Evolutionary conservation across 2,888 invertebrate species (phyloP).

Genomic region (Itoplectis maculator): DNA sequence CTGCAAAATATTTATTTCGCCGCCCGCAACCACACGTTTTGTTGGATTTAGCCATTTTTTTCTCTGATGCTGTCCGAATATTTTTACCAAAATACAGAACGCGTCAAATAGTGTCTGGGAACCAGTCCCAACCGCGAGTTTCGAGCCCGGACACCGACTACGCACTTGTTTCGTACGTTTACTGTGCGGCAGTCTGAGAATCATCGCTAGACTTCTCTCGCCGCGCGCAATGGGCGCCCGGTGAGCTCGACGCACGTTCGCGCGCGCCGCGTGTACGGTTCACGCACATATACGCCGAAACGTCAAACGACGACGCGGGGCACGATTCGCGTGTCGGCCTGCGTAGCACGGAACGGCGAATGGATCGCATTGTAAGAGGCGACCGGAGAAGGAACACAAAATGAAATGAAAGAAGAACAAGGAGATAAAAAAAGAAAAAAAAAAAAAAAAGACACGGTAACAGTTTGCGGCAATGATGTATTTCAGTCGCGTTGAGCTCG

Average conservation of each 20-base stretch:
- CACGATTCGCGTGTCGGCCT: constrained; percentile 49
- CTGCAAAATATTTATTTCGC: too few relatives aligned
- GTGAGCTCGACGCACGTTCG: not conserved
- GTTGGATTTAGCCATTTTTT: too few relatives aligned
- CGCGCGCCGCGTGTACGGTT: constrained; percentile 47
- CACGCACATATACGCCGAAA: constrained; percentile 53
- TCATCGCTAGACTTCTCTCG: not conserved
- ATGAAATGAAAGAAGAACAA: not conserved
- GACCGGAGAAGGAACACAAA: constrained; percentile 1
- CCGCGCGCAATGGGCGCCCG: not conserved
- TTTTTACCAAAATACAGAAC: too few relatives aligned
- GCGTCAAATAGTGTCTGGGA: too few relatives aligned
- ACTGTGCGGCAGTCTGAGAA: constrained; percentile 8
- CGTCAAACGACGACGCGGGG: constrained; percentile 33
- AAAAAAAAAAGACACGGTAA: constrained; percentile 15
- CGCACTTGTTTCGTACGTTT: not conserved
- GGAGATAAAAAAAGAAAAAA: not conserved
- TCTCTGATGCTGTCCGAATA: too few relatives aligned
- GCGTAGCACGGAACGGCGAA: constrained; percentile 41
- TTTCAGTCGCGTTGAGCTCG: not conserved
- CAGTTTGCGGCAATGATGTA: constrained; percentile 23
- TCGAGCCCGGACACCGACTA: too few relatives aligned
- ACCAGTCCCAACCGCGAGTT: too few relatives aligned
- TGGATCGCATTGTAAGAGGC: constrained; percentile 15
- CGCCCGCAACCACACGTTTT: too few relatives aligned